Conservation (phyloP, 2,888 invertebrate genomes). For the Athalia cordata region DNA sequence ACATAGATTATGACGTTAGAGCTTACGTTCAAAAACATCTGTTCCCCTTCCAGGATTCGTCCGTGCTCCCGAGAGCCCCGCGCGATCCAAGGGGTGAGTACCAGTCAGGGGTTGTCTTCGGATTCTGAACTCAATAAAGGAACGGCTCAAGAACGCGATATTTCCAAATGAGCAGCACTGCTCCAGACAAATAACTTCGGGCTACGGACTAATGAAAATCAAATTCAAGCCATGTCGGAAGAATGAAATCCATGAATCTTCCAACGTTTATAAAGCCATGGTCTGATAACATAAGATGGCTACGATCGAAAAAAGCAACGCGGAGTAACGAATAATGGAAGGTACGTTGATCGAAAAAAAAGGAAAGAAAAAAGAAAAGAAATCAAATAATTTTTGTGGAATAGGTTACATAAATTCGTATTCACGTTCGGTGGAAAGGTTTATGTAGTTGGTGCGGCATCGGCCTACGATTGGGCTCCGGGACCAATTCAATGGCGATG, state of each 20-base stretch:
- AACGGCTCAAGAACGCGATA: conserved; percentile 54
- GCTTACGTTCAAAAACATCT: conserved; percentile 72
- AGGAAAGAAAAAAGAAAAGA: neutral
- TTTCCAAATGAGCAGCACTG: conserved; percentile 51
- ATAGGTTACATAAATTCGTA: no score
- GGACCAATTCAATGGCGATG: conserved; percentile 32
- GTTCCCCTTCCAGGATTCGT: conserved; percentile 67
- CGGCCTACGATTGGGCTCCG: neutral
- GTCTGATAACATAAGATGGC: neutral
- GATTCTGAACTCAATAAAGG: conserved; percentile 11
- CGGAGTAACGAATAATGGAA: neutral
- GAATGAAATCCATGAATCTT: conserved; percentile 33
- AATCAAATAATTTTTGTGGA: no score
- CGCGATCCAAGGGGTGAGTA: conserved; percentile 63
- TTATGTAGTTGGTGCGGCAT: no score
- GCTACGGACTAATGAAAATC: conserved; percentile 63
- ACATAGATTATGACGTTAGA: conserved; percentile 72
- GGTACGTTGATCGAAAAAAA: no score
- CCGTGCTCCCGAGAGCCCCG: conserved; percentile 57
- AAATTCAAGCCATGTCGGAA: conserved; percentile 58
- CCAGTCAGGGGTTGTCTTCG: conserved; percentile 66
- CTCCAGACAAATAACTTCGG: conserved; percentile 63
- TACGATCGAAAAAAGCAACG: neutral
- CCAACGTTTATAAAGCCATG: neutral
- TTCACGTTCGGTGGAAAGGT: no score